Evolutionary conservation across 2,113 vertebrate genomes (phyloP), one percentile per base, ranked within the genome.

Genomic region (Triplophysa rosa): DNA sequence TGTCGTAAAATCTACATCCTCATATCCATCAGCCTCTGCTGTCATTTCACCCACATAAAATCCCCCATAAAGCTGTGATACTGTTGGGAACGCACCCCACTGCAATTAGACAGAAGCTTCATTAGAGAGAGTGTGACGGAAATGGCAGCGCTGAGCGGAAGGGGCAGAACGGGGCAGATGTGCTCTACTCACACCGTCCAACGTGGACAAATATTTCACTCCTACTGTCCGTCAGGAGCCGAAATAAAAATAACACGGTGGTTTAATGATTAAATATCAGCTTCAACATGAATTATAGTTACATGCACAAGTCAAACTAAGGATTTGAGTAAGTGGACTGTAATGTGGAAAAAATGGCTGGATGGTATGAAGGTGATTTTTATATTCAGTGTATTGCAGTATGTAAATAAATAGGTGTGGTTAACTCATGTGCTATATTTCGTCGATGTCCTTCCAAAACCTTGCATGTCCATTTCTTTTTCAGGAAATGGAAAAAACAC

Each of bases 31-130:
- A 90, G 42, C 19, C 72, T 77, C 82, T 84, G 71, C 77, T 87
- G 88, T 90, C 91, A 91, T 90, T 89, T 89, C 85, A 89, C 86
- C 82, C 81, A 87, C 84, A 76, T 86, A 77, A 89, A 87, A 88
- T 84, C 75, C 73, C 73, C 56, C 87, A 89, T 90, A 90, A 92
- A 92, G 88, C 87, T 88, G 76, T 79, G 87, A 89, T 90, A 91
- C 87, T 86, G 88, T 89, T 87, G 86, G 83, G 84, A 77, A 79
- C 84, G 85, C 89, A 89, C 91, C 90, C 84, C 77, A 42, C 63
- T 56, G 87, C 91, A 91, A 89, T 93, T 93, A 93, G 87, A 90
- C 82, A 79, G 82, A 82, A 80, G 88, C 82, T 91, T 91, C 87
- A 89, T 92, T 91, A 90, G 84, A 84, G 78, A 80, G 80, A 80